phyloP scores from a whole-genome alignment of 2,113 vertebrate genomes.

The Albula glossodonta region DNA sequence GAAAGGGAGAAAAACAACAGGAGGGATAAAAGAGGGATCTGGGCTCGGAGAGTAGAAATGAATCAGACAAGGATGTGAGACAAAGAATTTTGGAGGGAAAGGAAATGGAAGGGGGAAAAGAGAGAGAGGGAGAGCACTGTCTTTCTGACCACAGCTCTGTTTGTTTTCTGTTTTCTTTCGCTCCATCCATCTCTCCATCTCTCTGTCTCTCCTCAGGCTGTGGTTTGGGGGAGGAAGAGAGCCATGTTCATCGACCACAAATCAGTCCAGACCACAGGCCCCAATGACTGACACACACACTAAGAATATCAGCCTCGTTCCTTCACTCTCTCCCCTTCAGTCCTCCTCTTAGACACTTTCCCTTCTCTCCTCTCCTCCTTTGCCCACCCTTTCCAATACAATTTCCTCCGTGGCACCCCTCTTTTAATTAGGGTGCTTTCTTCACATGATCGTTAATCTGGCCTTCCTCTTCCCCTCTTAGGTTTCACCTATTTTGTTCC shows the following conservation, averaged over 20 bases:
- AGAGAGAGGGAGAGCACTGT: neutral
- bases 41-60: too few relatives aligned
- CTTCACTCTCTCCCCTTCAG: neutral
- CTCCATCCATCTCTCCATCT: neutral
- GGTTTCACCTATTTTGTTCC: slow-evolving; percentile 19
- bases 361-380: neutral
- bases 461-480: neutral
- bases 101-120: neutral
- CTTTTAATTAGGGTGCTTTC: slow-evolving; percentile 25
- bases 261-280: neutral
- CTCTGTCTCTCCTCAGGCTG: neutral
- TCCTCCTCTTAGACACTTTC: neutral
- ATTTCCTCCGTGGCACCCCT: slow-evolving; percentile 21
- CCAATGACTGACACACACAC: slow-evolving; percentile 2
- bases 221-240: slow-evolving; percentile 10
- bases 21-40: neutral
- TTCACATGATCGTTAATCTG: slow-evolving; percentile 2
- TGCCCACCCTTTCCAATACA: slow-evolving; percentile 9
- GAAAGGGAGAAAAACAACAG: neutral
- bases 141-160: neutral
- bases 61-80: neutral
- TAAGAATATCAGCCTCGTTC: slow-evolving; percentile 12
- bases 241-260: slow-evolving; percentile 22
- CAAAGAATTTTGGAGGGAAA: neutral
- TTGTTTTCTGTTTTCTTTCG: neutral